Conservation (phyloP, 2,797 vertebrate species). For the Gymnothorax javanicus region DNA sequence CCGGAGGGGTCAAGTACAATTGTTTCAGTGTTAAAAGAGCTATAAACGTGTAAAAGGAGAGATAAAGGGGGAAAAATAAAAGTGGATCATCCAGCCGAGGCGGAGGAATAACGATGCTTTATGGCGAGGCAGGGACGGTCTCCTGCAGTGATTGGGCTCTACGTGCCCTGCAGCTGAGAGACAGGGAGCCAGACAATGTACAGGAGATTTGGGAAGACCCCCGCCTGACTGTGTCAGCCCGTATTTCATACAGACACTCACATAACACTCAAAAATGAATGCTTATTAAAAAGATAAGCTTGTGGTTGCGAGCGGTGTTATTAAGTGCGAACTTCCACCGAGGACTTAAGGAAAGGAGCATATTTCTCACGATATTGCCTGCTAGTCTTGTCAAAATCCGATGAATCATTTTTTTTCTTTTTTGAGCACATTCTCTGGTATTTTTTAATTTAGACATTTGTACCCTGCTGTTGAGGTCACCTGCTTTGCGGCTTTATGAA, state of each 20-base stretch:
- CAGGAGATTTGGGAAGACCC: background rate
- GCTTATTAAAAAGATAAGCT: no score
- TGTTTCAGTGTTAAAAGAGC: constrained; percentile 31
- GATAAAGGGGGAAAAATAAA: constrained; percentile 31
- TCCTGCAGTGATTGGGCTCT: constrained; percentile 21
- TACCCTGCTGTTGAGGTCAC: background rate
- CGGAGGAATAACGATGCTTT: constrained; percentile 56
- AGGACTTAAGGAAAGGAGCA: no score
- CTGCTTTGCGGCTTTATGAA: constrained; percentile 15
- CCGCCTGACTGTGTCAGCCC: background rate
- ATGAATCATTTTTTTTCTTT: no score
- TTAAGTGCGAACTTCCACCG: no score
- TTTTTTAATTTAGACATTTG: constrained; percentile 29
- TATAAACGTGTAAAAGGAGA: constrained; percentile 28
- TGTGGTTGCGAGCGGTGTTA: no score
- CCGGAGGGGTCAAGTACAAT: constrained; percentile 38
- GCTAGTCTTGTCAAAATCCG: no score
- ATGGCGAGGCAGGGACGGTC: constrained; percentile 9
- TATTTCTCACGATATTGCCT: no score
- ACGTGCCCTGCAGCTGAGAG: background rate
- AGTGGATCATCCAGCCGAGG: constrained; percentile 63
- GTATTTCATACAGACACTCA: constrained; percentile 36
- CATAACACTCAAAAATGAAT: no score
- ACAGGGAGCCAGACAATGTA: background rate
- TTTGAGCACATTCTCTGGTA: background rate